Base-by-base conservation (phyloP, 2,797 vertebrate species). In the Coregonus ussuriensis region DNA sequence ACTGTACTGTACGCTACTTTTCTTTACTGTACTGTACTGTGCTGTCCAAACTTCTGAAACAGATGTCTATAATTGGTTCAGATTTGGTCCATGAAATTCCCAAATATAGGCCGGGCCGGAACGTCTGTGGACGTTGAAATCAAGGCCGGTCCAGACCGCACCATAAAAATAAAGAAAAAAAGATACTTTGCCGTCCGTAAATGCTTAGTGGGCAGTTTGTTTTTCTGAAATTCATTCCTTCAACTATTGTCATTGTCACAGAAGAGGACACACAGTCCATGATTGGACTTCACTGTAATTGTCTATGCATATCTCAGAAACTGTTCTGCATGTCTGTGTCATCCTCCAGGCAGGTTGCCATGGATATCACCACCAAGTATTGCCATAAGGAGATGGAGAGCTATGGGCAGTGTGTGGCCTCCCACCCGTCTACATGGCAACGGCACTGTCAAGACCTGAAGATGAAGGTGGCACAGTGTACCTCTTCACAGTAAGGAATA, bases 381-480 rank as follows among this genome's bases (percentile, higher is more conserved):
- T 99, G 97, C 81, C 88, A 93, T 11, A 92, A 90, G 77, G 96
- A 99, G 86, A 91, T 98, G 88, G 96, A 98, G 74, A 93, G 92
- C 6, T 98, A 98, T 25, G 96, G 97, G 14, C 91, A 91, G 11
- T 99, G 97, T 78, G 97, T 98, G 56, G 90, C 94, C 0, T 91
- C 94, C 73, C 95, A 96, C 78, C 97, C 97, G 1, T 92, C 95
- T 2, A 92, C 95, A 11, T 98, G 97, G 97, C 97, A 98, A 75
- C 90, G 92, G 9, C 94, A 93, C 53, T 98, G 97, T 79, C 92
- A 97, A 69, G 91, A 94, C 0, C 94, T 97, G 13, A 98, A 97
- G 87, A 84, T 96, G 80, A 94, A 94, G 78, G 96, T 98, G 77
- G 94, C 96, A 16, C 93, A 94, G 1, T 99, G 97, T 83, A 97